A percentile compares a stretch with the other conserved stretches of the same genome.
Evolutionary conservation across 2,888 invertebrate species (phyloP).

Genomic region (Ceriagrion tenellum): DNA sequence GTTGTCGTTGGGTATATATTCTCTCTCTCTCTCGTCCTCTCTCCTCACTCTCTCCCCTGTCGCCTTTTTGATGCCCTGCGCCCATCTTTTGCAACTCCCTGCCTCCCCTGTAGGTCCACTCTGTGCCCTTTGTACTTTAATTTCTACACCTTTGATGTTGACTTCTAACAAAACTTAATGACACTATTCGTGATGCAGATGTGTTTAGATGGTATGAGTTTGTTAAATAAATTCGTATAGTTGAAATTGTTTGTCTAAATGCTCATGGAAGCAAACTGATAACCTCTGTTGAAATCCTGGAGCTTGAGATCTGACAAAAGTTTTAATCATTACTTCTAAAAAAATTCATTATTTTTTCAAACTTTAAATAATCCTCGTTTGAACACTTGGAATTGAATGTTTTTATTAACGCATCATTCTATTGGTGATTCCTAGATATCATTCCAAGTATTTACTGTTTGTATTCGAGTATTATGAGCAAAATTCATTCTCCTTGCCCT

Average conservation of each 20-base stretch:
- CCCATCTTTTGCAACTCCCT: not conserved
- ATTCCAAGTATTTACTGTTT: conserved; percentile 63
- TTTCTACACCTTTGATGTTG: conserved; percentile 62
- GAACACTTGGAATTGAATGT: conserved; percentile 53
- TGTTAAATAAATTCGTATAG: conserved; percentile 67
- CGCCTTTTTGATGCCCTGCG: not conserved
- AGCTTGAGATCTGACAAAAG: conserved; percentile 7
- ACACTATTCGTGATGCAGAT: conserved; percentile 66
- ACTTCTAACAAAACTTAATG: conserved; percentile 46
- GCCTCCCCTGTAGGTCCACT: conserved; percentile 59
- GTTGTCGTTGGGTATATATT: not conserved
- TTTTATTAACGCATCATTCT: conserved; percentile 56
- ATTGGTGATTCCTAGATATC: conserved; percentile 64
- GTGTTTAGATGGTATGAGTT: conserved; percentile 65
- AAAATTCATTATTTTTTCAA: conserved; percentile 7
- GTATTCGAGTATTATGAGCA: conserved; percentile 55
- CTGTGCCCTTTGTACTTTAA: conserved; percentile 59
- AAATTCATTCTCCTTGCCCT: conserved; percentile 63
- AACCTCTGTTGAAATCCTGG: conserved; percentile 43
- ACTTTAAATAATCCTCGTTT: not conserved
- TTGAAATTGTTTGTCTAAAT: conserved; percentile 63
- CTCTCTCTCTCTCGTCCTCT: conserved; percentile 8
- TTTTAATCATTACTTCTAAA: not conserved
- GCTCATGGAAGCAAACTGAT: conserved; percentile 38
- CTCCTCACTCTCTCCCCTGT: not conserved